phyloP scores from a whole-genome alignment of 2,113 vertebrate genomes.

The Plecturocebus donacophilus region DNA sequence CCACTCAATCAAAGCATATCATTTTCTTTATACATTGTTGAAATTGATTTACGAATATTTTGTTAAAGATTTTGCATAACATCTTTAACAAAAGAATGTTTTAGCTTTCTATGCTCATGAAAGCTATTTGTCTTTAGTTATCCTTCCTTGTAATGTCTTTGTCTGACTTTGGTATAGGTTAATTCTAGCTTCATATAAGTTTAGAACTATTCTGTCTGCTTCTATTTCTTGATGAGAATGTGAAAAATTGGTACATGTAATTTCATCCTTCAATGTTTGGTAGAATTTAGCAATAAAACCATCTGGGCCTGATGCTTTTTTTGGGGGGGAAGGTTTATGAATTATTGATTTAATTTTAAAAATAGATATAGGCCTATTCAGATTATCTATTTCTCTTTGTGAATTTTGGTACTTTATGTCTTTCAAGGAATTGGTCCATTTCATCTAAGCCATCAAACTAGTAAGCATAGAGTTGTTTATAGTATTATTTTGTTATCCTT shows the following conservation, averaged over 20 bases:
- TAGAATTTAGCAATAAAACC: not conserved
- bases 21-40: not conserved
- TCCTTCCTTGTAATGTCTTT: not conserved
- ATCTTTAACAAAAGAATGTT: too few species aligned
- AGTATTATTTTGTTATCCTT: not conserved
- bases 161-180: not conserved
- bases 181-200: not conserved
- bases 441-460: not conserved
- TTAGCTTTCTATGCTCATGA: not conserved
- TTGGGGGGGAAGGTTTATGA: not conserved
- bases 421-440: conserved; percentile 10
- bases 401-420: not conserved
- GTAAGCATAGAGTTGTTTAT: not conserved
- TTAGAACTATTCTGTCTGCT: not conserved
- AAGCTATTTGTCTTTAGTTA: not conserved
- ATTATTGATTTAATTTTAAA: not conserved
- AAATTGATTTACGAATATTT: not conserved
- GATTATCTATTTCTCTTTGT: not conserved
- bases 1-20: not conserved
- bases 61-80: not conserved
- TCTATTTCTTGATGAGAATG: not conserved
- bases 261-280: not conserved
- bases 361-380: not conserved
- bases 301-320: not conserved
- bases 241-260: not conserved